A percentile compares a stretch with the other conserved stretches of the same genome.
Conservation (phyloP, 2,888 invertebrate species). For the Ashinkailepas kermadecensis region DNA sequence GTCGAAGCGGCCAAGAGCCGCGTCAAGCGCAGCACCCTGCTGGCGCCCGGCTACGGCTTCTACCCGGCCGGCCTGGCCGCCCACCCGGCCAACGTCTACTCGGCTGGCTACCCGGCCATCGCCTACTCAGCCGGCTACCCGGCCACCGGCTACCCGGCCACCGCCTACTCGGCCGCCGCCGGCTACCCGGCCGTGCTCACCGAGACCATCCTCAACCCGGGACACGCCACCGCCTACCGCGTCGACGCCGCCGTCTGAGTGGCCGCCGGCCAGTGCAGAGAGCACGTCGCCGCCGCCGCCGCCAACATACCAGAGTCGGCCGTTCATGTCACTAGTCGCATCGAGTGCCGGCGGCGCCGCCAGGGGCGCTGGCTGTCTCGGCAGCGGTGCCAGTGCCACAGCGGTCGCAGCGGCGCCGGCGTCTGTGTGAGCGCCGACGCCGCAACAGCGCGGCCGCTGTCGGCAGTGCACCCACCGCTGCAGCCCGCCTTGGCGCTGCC, state of each 20-base stretch:
- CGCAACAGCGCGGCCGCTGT: not conserved
- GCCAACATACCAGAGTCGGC: too few species aligned
- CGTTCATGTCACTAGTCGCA: not conserved
- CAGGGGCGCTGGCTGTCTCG: not conserved
- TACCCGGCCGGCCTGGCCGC: constrained; percentile 37
- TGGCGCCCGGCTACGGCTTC: constrained; percentile 28
- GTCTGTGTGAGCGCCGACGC: constrained; percentile 11
- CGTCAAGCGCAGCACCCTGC: not conserved
- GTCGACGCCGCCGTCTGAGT: constrained; percentile 44
- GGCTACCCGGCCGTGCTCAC: constrained; percentile 39
- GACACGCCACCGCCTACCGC: constrained; percentile 21
- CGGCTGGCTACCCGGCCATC: constrained; percentile 37
- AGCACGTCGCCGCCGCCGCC: too few species aligned
- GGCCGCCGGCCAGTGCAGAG: constrained; percentile 53
- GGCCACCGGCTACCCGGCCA: constrained; percentile 35
- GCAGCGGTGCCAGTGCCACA: not conserved
- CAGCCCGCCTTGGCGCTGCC: too few species aligned
- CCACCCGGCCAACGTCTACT: constrained; percentile 25
- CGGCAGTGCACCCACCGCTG: not conserved
- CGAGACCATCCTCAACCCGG: constrained; percentile 17
- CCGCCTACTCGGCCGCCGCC: constrained; percentile 37
- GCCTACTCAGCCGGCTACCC: constrained; percentile 38
- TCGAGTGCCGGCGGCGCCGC: too few species aligned
- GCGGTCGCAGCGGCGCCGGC: not conserved
- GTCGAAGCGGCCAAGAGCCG: constrained; percentile 19